Conservation (phyloP, 2,888 invertebrate genomes). For the Mycogona germanica region DNA sequence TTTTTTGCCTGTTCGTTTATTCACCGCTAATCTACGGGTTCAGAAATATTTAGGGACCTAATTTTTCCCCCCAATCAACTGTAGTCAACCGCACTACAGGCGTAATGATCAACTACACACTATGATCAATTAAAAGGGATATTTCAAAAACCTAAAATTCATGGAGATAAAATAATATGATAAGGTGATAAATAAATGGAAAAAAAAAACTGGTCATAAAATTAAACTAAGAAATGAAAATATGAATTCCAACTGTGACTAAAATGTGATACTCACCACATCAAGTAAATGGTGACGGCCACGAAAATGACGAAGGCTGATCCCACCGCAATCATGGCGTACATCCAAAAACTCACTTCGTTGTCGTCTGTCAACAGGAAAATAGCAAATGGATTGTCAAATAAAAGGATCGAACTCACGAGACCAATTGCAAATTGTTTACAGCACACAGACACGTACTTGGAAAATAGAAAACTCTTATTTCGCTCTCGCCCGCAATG, state of each 20-base stretch:
- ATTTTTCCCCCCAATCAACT: too few species aligned
- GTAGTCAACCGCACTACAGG: too few species aligned
- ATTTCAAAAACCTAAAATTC: too few species aligned
- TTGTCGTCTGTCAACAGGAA: constrained; percentile 21
- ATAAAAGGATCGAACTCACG: not conserved
- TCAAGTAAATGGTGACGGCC: constrained; percentile 21
- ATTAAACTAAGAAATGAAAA: not conserved
- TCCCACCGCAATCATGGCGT: constrained; percentile 23
- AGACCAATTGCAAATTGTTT: not conserved
- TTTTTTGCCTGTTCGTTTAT: too few species aligned
- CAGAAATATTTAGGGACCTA: too few species aligned
- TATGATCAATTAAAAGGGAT: too few species aligned
- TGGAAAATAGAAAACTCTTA: constrained; percentile 20
- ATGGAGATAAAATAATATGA: not conserved
- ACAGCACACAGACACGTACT: constrained; percentile 19
- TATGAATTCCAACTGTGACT: not conserved
- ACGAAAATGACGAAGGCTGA: constrained; percentile 22
- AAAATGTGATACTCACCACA: constrained; percentile 20
- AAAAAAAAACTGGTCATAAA: not conserved
- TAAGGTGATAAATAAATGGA: not conserved
- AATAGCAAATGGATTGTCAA: too few species aligned
- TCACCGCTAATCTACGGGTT: too few species aligned
- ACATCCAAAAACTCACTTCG: constrained; percentile 23
- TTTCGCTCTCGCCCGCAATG: constrained; percentile 15
- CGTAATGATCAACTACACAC: too few species aligned